Base-by-base conservation (phyloP, 2,797 vertebrate species). In the Hephaestus fuliginosus region DNA sequence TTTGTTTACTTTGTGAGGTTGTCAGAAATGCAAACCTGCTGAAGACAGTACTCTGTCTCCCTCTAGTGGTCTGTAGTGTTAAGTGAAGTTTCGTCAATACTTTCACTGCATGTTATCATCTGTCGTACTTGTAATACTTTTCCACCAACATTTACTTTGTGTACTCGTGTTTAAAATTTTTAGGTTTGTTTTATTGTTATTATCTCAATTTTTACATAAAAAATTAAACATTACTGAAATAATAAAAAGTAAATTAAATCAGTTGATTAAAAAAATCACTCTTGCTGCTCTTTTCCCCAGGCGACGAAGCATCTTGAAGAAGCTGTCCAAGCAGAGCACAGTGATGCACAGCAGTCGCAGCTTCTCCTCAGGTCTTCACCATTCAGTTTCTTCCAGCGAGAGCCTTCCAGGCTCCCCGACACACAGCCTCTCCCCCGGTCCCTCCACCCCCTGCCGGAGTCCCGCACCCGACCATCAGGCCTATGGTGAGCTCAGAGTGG, bases 371-470 rank as follows among this genome's bases (percentile, higher is more conserved):
- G 97, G 97, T 3, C 97, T 99, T 81, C 97, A 99, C 63, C 97
- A 98, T 92, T 98, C 98, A 0, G 95, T 99, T 79, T 99, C 98
- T 2, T 99, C 98, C 77, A 97, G 97, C 0, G 98, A 99, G 92
- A 99, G 98, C 92, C 96, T 98, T 44, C 97, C 98, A 0, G 98
- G 97, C 48, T 99, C 98, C 1, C 98, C 98, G 15, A 99, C 98
- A 0, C 97, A 98, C 95, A 98, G 98, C 92, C 95, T 98, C 25
- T 98, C 97, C 8, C 97, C 98, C 0, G 97, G 97, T 0, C 97
- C 98, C 5, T 89, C 97, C 0, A 96, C 97, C 0, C 97, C 98
- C 4, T 98, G 96, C 92, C 94, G 96, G 43, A 98, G 96, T 88
- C 98, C 98, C 0, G 97, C 96, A 2, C 96, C 97, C 0, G 98